Conservation (phyloP, 1,140 invertebrate genomes). For the Achroia grisella region DNA sequence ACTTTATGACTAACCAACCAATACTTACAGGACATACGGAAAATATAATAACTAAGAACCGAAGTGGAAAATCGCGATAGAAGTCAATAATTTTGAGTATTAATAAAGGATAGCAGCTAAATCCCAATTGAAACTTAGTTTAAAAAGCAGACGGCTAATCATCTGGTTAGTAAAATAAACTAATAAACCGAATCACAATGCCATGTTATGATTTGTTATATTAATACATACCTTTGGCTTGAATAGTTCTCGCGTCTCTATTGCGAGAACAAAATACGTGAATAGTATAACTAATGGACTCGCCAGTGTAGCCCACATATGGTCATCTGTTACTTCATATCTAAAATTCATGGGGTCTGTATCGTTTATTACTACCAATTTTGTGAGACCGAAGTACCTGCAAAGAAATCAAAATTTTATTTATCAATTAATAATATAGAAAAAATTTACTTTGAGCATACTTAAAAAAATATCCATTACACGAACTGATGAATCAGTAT, state of each 20-base stretch:
- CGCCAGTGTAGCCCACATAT: constrained; percentile 54
- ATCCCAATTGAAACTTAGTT: constrained; percentile 20
- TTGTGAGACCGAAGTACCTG: constrained; percentile 82
- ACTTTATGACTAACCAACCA: too few species aligned
- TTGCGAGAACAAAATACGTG: constrained; percentile 82
- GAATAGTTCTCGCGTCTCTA: constrained; percentile 81
- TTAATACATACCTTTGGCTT: constrained; percentile 78
- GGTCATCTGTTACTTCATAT: constrained; percentile 46
- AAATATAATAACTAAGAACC: too few species aligned
- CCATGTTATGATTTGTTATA: neutral
- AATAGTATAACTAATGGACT: constrained; percentile 77
- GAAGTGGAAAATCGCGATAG: neutral
- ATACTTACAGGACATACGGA: too few species aligned
- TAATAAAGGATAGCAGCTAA: constrained; percentile 8
- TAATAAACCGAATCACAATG: constrained; percentile 13
- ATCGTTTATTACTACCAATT: constrained; percentile 73
- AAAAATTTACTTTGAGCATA: neutral
- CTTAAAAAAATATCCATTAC: too few species aligned
- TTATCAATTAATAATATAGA: too few species aligned
- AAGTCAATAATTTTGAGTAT: constrained; percentile 5
- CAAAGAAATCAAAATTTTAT: constrained; percentile 21
- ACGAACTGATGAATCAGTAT: neutral
- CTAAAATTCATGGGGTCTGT: constrained; percentile 36
- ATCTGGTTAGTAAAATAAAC: constrained; percentile 20
- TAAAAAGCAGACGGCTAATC: constrained; percentile 11